Conservation (phyloP, 2,888 invertebrate species). For the Sepioteuthis lessoniana region DNA sequence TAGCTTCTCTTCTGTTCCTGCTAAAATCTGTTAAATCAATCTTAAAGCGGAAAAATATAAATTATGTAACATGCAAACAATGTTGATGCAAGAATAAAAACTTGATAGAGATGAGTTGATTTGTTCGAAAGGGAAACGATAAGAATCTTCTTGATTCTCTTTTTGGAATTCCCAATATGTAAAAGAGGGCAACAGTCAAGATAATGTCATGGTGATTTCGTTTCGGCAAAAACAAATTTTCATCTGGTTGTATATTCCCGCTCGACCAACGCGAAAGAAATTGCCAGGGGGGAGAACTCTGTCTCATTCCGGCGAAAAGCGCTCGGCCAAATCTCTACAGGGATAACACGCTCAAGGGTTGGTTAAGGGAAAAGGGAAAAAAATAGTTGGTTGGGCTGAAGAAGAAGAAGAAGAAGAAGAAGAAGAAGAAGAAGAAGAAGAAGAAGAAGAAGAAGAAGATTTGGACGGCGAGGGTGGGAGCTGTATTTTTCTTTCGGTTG, state of each 20-base stretch:
- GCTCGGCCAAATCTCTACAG: slow-evolving; percentile 21
- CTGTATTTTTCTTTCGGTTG: background rate
- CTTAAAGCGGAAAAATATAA: background rate
- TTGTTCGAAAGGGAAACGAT: background rate
- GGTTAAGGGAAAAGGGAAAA: background rate
- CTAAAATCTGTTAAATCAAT: background rate
- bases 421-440: too few species aligned
- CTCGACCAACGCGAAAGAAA: background rate
- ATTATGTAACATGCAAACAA: background rate
- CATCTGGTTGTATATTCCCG: background rate
- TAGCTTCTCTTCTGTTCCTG: too few species aligned
- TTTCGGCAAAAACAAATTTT: slow-evolving; percentile 18
- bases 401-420: background rate
- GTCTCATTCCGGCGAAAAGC: slow-evolving; percentile 21
- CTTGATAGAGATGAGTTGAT: background rate
- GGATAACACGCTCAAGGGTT: background rate
- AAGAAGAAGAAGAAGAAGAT: background rate
- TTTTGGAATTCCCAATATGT: slow-evolving; percentile 23
- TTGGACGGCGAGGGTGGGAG: background rate
- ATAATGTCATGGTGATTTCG: slow-evolving; percentile 33
- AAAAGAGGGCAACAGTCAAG: background rate
- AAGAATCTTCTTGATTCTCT: background rate
- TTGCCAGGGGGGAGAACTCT: slow-evolving; percentile 15
- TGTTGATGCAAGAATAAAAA: background rate
- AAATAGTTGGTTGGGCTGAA: background rate